Base-by-base conservation (phyloP, 2,113 vertebrate species). In the Eleginops maclovinus region DNA sequence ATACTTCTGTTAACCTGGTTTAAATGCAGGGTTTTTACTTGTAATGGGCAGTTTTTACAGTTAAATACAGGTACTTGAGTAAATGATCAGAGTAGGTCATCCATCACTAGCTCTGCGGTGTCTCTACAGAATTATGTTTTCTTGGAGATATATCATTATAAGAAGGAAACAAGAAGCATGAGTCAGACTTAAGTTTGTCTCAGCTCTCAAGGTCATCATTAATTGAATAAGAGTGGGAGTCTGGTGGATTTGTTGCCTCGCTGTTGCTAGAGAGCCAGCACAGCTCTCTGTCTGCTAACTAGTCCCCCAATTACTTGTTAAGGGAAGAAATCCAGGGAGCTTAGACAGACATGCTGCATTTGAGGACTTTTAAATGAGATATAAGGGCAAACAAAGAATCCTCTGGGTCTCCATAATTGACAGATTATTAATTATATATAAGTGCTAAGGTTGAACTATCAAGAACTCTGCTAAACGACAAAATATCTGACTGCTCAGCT, bases 301-400 rank as follows among this genome's bases (percentile, higher is more conserved):
- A 87, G 87, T 81, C 50, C 22, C 59, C 91, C 84, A 90, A 91
- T 92, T 92, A 92, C 79, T 71, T 71, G 62, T 81, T 67, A 75
- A 87, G 73, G 53, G 54, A 62, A 54, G 31, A 68, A 36, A 72
- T 78, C 60, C 22, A 60, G 55, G 59, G 53, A 75, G 65, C 59
- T 6, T 9, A 7, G n/a, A 62, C 36, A 65, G 79, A 81, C 40
- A 41, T 14, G n/a, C 26, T 61, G 64, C 43, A 78, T 81, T 71
- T 43, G 46, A 79, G 40, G 46, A 77, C 77, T 69, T 75, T 72
- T 87, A 84, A 91, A 91, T 87, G 77, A 89, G 88, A 79, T 74
- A 67, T 77, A 72, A 85, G 77, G 88, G 76, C 77, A 91, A 82
- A 74, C 70, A 68, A 62, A 75, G 64, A 78, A 62, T 77, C 49